Percentiles rank a stretch among this genome's conserved stretches.
These are phyloP conservation scores for Galeopsomyia nigrocyanea DNA, from an alignment of 2,888 invertebrate species.

Conservation along the genomic window DNA sequence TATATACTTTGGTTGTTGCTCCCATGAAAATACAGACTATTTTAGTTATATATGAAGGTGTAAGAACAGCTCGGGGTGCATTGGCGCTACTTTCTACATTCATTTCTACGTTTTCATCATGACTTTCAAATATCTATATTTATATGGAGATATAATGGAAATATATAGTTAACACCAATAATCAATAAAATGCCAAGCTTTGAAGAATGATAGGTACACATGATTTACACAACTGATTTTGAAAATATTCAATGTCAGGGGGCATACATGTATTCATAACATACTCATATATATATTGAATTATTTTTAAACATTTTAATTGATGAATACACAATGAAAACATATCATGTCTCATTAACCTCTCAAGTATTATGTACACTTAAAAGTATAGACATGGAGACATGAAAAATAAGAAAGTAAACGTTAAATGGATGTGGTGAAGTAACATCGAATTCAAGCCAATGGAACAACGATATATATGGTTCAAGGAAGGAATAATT, in stretches of 20 bases:
- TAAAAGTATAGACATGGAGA: slow-evolving; percentile 6
- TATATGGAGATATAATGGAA: slow-evolving; percentile 8
- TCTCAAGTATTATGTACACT: background rate
- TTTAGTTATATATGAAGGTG: slow-evolving; percentile 48
- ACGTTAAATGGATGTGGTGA: background rate
- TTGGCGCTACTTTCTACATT: slow-evolving; percentile 59
- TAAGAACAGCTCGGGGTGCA: slow-evolving; percentile 64
- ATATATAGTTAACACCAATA: slow-evolving; percentile 50
- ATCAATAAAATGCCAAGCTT: slow-evolving; percentile 50
- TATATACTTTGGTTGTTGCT: slow-evolving; percentile 70
- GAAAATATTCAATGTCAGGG: too few species aligned
- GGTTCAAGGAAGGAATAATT: slow-evolving; percentile 7
- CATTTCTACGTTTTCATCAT: slow-evolving; percentile 52
- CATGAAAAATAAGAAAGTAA: background rate
- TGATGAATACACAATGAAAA: too few species aligned
- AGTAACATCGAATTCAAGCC: slow-evolving; percentile 14
- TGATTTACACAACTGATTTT: slow-evolving; percentile 10
- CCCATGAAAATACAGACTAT: slow-evolving; percentile 67
- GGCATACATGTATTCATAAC: too few species aligned
- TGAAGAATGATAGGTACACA: slow-evolving; percentile 25
- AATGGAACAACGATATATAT: slow-evolving; percentile 45
- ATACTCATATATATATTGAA: too few species aligned
- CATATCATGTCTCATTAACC: background rate
- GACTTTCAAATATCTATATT: slow-evolving; percentile 24
- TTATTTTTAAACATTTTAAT: too few species aligned